Conservation (phyloP, 2,113 vertebrate genomes). For the Psophia crepitans region DNA sequence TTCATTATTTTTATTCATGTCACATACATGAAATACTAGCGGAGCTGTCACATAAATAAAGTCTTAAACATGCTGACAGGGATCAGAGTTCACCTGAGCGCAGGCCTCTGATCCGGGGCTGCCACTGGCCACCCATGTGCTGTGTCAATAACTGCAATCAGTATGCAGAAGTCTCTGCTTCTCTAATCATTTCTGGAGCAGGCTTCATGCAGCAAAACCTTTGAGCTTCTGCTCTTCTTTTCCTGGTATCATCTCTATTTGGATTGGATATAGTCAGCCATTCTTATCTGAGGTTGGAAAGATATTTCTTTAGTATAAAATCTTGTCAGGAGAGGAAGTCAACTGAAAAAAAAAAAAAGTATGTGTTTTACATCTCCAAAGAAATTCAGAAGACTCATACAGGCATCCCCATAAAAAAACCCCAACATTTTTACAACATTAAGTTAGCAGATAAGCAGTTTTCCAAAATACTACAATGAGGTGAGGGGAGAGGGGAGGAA, state of each 20-base stretch:
- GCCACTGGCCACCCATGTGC: too few relatives aligned
- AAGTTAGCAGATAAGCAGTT: neutral
- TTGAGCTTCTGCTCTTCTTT: neutral
- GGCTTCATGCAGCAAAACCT: neutral
- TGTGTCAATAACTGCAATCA: neutral
- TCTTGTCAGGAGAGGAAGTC: neutral
- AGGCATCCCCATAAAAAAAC: neutral
- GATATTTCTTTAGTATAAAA: neutral
- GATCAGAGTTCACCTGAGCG: neutral
- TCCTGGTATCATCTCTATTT: neutral
- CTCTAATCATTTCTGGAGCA: neutral
- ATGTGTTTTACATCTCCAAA: neutral
- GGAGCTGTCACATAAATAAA: neutral
- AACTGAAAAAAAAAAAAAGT: neutral
- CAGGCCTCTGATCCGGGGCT: neutral
- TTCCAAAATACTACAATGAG: neutral
- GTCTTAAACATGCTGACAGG: accelerated
- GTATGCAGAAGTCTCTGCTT: neutral
- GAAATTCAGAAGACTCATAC: neutral
- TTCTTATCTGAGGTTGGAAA: neutral
- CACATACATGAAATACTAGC: neutral
- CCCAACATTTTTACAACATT: neutral
- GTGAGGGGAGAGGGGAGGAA: neutral
- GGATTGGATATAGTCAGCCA: neutral
- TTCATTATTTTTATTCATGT: neutral